Percentiles rank a stretch among this genome's conserved stretches.
phyloP scores from a whole-genome alignment of 30 jellyfish, hydroid and myxozoan species.

The Pseudorhiza aurosa region DNA sequence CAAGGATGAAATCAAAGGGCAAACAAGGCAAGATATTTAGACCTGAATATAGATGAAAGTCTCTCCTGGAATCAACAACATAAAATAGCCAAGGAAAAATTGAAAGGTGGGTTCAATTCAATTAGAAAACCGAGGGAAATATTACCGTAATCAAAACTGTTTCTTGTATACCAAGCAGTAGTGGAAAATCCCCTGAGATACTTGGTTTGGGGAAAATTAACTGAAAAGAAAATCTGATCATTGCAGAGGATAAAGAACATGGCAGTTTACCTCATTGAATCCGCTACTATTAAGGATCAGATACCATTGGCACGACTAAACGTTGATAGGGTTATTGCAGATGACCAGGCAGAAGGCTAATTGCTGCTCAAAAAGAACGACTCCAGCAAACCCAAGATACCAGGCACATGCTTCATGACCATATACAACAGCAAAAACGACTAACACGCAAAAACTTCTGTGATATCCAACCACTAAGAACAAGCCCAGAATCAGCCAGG shows the following conservation, averaged over 20 bases:
- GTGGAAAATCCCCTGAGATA: slow-evolving; percentile 28
- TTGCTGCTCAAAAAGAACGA: no score
- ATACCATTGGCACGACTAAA: slow-evolving; percentile 25
- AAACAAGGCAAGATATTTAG: slow-evolving; percentile 33
- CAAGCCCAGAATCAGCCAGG: no score
- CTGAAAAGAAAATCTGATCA: not conserved
- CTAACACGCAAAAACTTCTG: no score
- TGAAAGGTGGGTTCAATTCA: slow-evolving; percentile 23
- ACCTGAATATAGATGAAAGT: slow-evolving; percentile 9
- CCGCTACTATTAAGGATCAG: slow-evolving; percentile 15
- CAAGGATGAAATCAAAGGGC: slow-evolving; percentile 36
- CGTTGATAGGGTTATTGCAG: no score
- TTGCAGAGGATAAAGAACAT: slow-evolving; percentile 1
- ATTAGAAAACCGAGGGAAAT: slow-evolving; percentile 20
- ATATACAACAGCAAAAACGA: no score
- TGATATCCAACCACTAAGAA: no score
- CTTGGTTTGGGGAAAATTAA: slow-evolving; percentile 1
- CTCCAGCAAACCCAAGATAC: no score
- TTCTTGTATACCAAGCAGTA: slow-evolving; percentile 27
- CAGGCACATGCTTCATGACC: no score
- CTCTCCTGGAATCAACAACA: slow-evolving; percentile 36
- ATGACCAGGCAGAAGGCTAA: no score
- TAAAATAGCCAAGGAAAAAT: slow-evolving; percentile 13
- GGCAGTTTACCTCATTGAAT: slow-evolving; percentile 6
- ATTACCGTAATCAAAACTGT: slow-evolving; percentile 25